These are phyloP conservation scores for Caenorhabditis imperialis DNA, from an alignment of 2,888 invertebrate genomes.

Conservation along the genomic window DNA sequence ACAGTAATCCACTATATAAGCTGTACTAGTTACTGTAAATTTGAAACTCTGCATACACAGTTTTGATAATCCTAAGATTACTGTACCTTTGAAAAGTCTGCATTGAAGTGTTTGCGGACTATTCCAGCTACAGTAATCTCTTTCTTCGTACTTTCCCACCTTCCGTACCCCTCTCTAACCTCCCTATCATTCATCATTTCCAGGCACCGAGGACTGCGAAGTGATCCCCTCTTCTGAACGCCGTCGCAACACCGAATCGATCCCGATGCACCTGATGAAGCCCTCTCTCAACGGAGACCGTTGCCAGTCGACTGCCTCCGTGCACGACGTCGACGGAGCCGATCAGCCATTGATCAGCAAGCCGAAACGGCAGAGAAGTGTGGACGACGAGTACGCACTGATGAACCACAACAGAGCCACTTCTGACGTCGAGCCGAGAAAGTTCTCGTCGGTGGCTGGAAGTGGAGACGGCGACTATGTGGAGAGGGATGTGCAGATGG, in stretches of 20 bases:
- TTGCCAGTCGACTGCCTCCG: slow-evolving; percentile 16
- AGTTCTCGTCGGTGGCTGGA: not conserved
- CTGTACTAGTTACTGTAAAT: too few relatives aligned
- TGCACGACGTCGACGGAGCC: not conserved
- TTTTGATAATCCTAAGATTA: slow-evolving; percentile 3
- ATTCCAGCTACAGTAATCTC: too few relatives aligned
- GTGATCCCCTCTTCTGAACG: not conserved
- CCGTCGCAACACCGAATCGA: slow-evolving; percentile 33
- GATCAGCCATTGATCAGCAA: not conserved
- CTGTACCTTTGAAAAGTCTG: too few relatives aligned
- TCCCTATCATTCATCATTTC: too few relatives aligned
- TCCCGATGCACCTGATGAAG: slow-evolving; percentile 33
- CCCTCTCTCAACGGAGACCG: not conserved
- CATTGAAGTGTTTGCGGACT: too few relatives aligned
- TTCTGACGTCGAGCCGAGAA: slow-evolving; percentile 10
- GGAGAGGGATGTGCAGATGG: slow-evolving; percentile 28
- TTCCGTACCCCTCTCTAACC: too few relatives aligned
- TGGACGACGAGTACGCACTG: slow-evolving; percentile 40
- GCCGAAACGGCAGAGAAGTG: slow-evolving; percentile 5
- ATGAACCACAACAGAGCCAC: slow-evolving; percentile 26
- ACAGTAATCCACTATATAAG: too few relatives aligned
- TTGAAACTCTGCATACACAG: too few relatives aligned
- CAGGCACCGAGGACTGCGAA: not conserved
- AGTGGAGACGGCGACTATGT: slow-evolving; percentile 35
- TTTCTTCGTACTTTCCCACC: too few relatives aligned